A percentile compares a stretch with the other conserved stretches of the same genome.
Evolutionary conservation across 2,113 vertebrate species (phyloP).

Genomic region (Zapus hudsonius): DNA sequence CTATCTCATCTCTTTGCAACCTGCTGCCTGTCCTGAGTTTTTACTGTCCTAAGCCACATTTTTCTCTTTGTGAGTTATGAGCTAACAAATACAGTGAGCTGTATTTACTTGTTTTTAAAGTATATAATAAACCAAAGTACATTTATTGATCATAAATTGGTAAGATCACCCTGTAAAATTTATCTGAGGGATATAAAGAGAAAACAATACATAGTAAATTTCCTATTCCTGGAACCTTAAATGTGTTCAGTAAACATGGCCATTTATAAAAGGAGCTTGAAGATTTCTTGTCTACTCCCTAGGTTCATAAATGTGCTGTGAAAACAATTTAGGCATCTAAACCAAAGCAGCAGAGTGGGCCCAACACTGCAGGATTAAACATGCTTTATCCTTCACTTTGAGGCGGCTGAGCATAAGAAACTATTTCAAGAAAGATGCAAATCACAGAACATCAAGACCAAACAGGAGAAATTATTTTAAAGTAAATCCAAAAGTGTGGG

Average conservation of each 20-base stretch:
- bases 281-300: background rate
- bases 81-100: background rate
- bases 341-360: background rate
- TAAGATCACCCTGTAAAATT: constrained; percentile 12
- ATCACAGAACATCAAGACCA: background rate
- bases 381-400: constrained; percentile 6
- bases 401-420: background rate
- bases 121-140: background rate
- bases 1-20: background rate
- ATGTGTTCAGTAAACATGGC: constrained; percentile 27
- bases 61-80: constrained; percentile 33
- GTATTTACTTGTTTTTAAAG: constrained; percentile 31
- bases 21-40: background rate
- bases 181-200: constrained; percentile 48
- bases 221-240: background rate
- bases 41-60: background rate
- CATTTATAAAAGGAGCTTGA: constrained; percentile 1
- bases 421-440: constrained; percentile 14
- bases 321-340: constrained; percentile 42
- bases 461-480: background rate
- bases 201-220: constrained; percentile 52
- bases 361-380: background rate
- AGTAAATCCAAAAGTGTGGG: background rate
- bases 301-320: constrained; percentile 44
- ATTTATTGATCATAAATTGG: constrained; percentile 44